Conservation (phyloP, 2,888 invertebrate genomes). For the Caenorhabditis zanzibari region DNA sequence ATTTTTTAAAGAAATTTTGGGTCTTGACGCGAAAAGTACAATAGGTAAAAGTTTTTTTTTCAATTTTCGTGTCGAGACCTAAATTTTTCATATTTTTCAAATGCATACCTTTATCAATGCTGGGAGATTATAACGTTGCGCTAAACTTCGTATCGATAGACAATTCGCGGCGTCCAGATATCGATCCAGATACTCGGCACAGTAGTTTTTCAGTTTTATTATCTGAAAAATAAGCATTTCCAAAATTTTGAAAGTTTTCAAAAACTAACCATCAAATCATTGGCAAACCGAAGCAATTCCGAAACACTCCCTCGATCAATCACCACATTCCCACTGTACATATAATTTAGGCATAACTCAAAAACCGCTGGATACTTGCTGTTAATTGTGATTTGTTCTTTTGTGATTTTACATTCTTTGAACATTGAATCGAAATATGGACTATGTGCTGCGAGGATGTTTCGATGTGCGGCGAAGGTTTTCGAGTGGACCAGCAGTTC, state of each 20-base stretch:
- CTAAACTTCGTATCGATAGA: conserved; percentile 87
- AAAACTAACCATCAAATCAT: conserved; percentile 86
- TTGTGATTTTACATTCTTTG: conserved; percentile 85
- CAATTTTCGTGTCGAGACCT: background rate
- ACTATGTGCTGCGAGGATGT: conserved; percentile 87
- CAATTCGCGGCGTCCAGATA: conserved; percentile 87
- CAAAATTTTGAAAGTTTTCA: conserved; percentile 1
- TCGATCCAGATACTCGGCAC: conserved; percentile 87
- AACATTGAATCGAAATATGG: conserved; percentile 88
- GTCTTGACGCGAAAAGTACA: background rate
- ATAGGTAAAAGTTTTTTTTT: too few relatives aligned
- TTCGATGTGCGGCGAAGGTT: conserved; percentile 87
- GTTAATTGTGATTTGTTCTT: conserved; percentile 85
- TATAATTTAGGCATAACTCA: conserved; percentile 87
- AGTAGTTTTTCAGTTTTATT: conserved; percentile 86
- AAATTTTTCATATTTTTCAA: background rate
- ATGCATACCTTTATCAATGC: conserved; percentile 85
- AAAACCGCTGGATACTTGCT: conserved; percentile 87
- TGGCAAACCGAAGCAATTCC: conserved; percentile 87
- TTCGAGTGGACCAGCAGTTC: conserved; percentile 87
- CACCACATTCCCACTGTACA: conserved; percentile 87
- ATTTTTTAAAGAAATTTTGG: background rate
- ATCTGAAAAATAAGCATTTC: conserved; percentile 76
- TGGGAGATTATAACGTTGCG: conserved; percentile 87
- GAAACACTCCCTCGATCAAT: conserved; percentile 87